Conservation (phyloP, 1,140 invertebrate genomes). For the Trichomalopsis sarcophagae region DNA sequence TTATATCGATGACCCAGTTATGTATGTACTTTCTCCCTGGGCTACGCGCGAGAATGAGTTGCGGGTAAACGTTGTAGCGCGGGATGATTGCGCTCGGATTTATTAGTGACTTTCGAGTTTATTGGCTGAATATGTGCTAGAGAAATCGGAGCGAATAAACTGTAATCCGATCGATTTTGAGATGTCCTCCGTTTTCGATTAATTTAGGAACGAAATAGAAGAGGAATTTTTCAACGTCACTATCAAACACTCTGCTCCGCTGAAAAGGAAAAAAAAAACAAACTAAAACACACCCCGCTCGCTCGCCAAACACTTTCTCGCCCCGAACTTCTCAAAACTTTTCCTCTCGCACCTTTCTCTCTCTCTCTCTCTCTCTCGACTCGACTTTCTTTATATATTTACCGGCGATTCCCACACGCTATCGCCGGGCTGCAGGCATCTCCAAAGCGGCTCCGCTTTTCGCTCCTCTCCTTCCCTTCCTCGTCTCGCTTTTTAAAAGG, state of each 20-base stretch:
- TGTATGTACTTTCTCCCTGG: neutral
- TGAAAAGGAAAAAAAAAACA: too few species aligned
- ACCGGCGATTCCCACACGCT: neutral
- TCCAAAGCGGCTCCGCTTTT: neutral
- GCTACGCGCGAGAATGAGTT: neutral
- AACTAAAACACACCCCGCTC: neutral
- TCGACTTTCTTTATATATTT: slow-evolving; percentile 17
- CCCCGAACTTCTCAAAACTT: neutral
- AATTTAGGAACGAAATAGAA: too few species aligned
- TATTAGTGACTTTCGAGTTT: too few species aligned
- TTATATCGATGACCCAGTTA: slow-evolving; percentile 9
- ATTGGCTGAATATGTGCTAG: too few species aligned
- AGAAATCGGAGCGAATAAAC: too few species aligned
- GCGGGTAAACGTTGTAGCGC: too few species aligned
- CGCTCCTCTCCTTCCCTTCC: neutral
- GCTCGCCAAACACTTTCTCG: neutral
- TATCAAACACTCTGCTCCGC: too few species aligned
- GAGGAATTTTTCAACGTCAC: too few species aligned
- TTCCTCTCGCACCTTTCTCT: neutral
- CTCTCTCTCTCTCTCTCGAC: too few species aligned
- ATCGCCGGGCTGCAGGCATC: slow-evolving; percentile 11
- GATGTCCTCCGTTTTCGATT: too few species aligned
- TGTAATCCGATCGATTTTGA: too few species aligned
- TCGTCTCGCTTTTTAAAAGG: neutral
- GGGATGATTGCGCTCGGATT: too few species aligned